A percentile compares a stretch with the other conserved stretches of the same genome.
Conservation (phyloP, 1,140 invertebrate genomes). For the Bombus impatiens region DNA sequence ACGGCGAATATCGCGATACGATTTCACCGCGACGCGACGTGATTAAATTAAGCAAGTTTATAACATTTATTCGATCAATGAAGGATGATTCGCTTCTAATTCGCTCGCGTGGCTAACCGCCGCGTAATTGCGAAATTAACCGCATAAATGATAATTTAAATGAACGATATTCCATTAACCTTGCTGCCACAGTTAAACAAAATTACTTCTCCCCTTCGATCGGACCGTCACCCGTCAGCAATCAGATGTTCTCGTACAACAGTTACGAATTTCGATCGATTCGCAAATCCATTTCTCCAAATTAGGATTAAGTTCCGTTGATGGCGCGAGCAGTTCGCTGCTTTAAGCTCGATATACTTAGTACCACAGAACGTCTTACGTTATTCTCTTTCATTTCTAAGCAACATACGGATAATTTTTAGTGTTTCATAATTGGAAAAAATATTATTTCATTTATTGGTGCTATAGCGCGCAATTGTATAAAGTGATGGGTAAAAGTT, state of each 20-base stretch:
- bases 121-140: conserved; percentile 17
- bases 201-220: not conserved
- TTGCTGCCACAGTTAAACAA: not conserved
- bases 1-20: not conserved
- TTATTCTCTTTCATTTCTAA: not conserved
- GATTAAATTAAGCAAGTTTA: conserved; percentile 26
- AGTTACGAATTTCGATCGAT: not conserved
- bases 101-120: not conserved
- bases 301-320: not conserved
- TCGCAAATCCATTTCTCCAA: not conserved
- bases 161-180: conserved; percentile 6
- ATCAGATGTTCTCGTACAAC: not conserved
- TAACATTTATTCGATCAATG: conserved; percentile 12
- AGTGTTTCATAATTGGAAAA: too few species aligned
- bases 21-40: not conserved
- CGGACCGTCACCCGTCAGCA: not conserved
- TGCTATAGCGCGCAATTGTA: too few species aligned
- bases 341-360: not conserved
- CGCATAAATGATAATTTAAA: conserved; percentile 30
- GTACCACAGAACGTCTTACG: not conserved
- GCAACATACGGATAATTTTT: too few species aligned
- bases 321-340: too few species aligned
- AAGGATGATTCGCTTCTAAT: conserved; percentile 36
- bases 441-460: too few species aligned
- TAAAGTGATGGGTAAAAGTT: too few species aligned